A percentile compares a stretch with the other conserved stretches of the same genome.
phyloP scores from a whole-genome alignment of 2,888 invertebrate species.

The Euplexia lucipara region DNA sequence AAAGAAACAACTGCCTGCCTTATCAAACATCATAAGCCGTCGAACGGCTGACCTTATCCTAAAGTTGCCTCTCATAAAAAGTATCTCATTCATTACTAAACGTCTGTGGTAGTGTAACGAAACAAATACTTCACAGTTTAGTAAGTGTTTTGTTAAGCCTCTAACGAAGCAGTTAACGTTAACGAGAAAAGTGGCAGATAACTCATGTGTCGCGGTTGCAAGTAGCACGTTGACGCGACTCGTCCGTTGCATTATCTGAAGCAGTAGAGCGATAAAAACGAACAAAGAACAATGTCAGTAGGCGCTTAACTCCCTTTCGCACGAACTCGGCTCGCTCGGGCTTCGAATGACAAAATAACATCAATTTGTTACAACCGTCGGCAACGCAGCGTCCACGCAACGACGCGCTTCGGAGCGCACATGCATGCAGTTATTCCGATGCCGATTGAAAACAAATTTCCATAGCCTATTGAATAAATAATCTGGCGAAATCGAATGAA shows the following conservation, averaged over 20 bases:
- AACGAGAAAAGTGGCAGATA: constrained; percentile 88
- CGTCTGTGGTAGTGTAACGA: constrained; percentile 65
- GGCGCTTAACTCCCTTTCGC: constrained; percentile 87
- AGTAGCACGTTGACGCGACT: constrained; percentile 74
- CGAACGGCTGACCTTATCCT: constrained; percentile 56
- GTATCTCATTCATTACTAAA: constrained; percentile 53
- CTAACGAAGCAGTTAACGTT: constrained; percentile 81
- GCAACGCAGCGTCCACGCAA: constrained; percentile 73
- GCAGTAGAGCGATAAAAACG: constrained; percentile 89
- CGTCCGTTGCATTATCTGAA: constrained; percentile 85
- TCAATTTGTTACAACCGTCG: constrained; percentile 79
- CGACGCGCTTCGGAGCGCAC: constrained; percentile 77
- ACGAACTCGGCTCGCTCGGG: constrained; percentile 80
- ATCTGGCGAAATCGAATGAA: constrained; percentile 82
- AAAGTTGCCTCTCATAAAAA: constrained; percentile 50
- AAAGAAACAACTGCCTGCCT: constrained; percentile 32
- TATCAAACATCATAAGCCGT: constrained; percentile 50
- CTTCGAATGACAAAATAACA: constrained; percentile 86
- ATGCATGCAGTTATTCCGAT: constrained; percentile 77
- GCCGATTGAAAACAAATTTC: constrained; percentile 79
- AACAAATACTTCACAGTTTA: constrained; percentile 79
- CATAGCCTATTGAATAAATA: constrained; percentile 82
- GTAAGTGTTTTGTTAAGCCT: constrained; percentile 78
- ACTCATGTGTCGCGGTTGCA: constrained; percentile 78
- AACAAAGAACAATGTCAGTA: constrained; percentile 90